Conservation (phyloP, 2,113 vertebrate genomes). For the Passer domesticus region DNA sequence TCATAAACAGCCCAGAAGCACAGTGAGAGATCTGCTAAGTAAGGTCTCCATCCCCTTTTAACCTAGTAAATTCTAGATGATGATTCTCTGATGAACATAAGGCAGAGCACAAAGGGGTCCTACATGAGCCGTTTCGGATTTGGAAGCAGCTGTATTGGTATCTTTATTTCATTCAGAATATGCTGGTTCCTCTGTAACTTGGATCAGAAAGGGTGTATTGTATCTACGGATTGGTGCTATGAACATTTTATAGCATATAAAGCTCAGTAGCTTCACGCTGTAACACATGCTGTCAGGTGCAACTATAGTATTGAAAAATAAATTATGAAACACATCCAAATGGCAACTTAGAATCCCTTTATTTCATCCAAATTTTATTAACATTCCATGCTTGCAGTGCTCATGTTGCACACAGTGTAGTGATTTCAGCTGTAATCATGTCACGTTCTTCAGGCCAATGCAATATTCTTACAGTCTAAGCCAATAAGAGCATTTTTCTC, state of each 20-base stretch:
- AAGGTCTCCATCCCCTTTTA: not conserved
- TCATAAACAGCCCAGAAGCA: not conserved
- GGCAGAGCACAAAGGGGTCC: not conserved
- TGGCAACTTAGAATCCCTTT: not conserved
- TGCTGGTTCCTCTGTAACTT: not conserved
- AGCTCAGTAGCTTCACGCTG: not conserved
- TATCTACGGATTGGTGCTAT: no score
- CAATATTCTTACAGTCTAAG: not conserved
- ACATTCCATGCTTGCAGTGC: not conserved
- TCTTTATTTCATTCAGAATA: not conserved
- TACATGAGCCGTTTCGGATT: not conserved
- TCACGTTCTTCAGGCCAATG: not conserved
- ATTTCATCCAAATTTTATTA: not conserved
- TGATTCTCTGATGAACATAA: not conserved
- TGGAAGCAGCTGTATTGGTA: not conserved
- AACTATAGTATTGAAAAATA: not conserved
- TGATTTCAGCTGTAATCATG: not conserved
- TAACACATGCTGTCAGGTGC: not conserved
- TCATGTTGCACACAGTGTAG: not conserved
- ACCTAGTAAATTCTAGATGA: not conserved
- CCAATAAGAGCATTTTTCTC: not conserved
- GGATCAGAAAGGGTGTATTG: not conserved
- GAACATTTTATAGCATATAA: no score
- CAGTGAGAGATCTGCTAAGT: not conserved
- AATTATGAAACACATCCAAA: not conserved